A percentile compares a stretch with the other conserved stretches of the same genome.
These are phyloP conservation scores for Drosophila aldrichi DNA, from an alignment of 2,888 invertebrate species.

Conservation along the genomic window DNA sequence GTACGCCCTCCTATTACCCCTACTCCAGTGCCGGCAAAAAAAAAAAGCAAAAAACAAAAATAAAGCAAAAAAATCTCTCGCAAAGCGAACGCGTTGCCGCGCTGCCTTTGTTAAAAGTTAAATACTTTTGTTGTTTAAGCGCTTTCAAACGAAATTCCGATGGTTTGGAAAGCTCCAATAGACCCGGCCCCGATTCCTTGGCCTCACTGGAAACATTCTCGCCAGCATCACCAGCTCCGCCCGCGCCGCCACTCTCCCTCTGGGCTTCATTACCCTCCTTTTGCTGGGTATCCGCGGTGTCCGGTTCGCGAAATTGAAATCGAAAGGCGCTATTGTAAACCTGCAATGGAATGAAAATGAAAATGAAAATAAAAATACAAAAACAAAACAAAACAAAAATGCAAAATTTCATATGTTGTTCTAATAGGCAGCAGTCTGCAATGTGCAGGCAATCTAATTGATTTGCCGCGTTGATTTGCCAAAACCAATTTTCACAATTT, in stretches of 20 bases:
- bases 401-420: constrained; percentile 47
- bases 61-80: constrained; percentile 11
- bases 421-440: constrained; percentile 25
- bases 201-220: constrained; percentile 65
- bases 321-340: constrained; percentile 84
- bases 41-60: constrained; percentile 2
- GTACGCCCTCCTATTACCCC: constrained; percentile 21
- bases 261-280: constrained; percentile 69
- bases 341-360: constrained; percentile 62
- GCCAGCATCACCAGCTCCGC: constrained; percentile 40
- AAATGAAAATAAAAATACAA: background rate
- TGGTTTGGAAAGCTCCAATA: constrained; percentile 84
- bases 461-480: constrained; percentile 69
- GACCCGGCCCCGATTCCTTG: constrained; percentile 79
- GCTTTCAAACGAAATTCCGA: constrained; percentile 85
- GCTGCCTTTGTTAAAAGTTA: constrained; percentile 79
- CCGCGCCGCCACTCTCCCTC: constrained; percentile 25
- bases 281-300: constrained; percentile 73
- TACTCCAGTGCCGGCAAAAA: constrained; percentile 4
- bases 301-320: constrained; percentile 84
- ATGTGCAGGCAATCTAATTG: constrained; percentile 73
- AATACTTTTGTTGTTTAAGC: constrained; percentile 84
- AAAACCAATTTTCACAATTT: constrained; percentile 65
- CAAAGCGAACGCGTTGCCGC: constrained; percentile 50
- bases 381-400: constrained; percentile 14